A percentile compares a stretch with the other conserved stretches of the same genome.
Conservation (phyloP, 2,113 vertebrate species). For the Sinocyclocheilus anophthalmus region DNA sequence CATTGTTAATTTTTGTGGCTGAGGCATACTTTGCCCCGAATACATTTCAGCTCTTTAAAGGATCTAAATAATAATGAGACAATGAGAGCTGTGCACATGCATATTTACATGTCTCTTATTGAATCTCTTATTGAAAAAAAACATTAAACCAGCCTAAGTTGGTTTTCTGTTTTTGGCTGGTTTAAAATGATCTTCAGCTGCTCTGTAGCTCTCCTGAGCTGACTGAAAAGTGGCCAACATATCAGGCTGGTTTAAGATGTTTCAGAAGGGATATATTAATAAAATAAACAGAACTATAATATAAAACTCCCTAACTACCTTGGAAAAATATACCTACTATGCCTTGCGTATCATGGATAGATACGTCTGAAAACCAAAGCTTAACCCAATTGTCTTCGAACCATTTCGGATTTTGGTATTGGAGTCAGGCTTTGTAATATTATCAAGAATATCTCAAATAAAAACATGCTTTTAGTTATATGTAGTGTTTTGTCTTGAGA, state of each 20-base stretch:
- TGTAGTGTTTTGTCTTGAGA: not conserved
- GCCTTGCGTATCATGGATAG: not conserved
- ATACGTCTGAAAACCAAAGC: not conserved
- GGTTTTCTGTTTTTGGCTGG: not conserved
- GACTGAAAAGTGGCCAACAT: not conserved
- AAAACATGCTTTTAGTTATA: not conserved
- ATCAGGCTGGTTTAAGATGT: not conserved
- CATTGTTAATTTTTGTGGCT: not conserved
- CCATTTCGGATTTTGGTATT: not conserved
- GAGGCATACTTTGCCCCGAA: constrained; percentile 12
- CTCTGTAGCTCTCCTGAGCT: not conserved
- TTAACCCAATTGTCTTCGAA: not conserved
- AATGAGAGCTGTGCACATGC: not conserved
- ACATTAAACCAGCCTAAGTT: not conserved
- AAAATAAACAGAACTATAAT: not conserved
- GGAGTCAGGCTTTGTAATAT: not conserved
- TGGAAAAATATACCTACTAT: not conserved
- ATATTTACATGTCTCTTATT: not conserved
- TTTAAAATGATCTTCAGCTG: not conserved
- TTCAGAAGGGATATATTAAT: not conserved
- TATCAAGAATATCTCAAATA: not conserved
- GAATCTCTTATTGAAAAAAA: not conserved
- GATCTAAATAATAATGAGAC: constrained; percentile 8
- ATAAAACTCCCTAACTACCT: not conserved
- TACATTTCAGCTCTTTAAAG: not conserved